Percentiles rank a stretch among this genome's conserved stretches.
Evolutionary conservation across 2,797 vertebrate species (phyloP).

Genomic region (Brotula barbata): DNA sequence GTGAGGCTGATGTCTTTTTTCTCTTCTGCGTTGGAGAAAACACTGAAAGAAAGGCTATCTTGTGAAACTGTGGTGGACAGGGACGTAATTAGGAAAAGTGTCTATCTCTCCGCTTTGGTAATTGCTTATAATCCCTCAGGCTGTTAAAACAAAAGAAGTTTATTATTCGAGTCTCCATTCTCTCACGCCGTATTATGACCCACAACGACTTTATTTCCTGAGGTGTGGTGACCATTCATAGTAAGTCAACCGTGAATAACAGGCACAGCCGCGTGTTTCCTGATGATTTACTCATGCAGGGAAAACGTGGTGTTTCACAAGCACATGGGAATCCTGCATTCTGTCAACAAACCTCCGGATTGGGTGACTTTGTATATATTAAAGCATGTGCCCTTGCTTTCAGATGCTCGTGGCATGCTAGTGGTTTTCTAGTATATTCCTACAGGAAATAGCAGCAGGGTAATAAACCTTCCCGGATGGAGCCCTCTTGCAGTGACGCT

Average conservation of each 20-base stretch:
- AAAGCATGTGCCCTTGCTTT: background rate
- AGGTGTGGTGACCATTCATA: constrained; percentile 50
- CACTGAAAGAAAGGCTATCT: constrained; percentile 63
- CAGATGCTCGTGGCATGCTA: background rate
- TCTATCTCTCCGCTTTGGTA: constrained; percentile 71
- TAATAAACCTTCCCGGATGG: no score
- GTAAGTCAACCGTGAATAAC: constrained; percentile 37
- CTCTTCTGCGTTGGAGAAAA: constrained; percentile 27
- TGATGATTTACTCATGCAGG: constrained; percentile 42
- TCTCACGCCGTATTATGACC: constrained; percentile 56
- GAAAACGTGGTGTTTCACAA: constrained; percentile 29
- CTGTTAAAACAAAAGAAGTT: constrained; percentile 70
- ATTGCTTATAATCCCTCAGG: constrained; percentile 72
- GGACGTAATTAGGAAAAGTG: constrained; percentile 69
- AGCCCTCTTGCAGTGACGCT: no score
- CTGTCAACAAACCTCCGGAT: constrained; percentile 1
- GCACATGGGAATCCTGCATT: background rate
- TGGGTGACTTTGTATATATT: constrained; percentile 8
- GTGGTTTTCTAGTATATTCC: constrained; percentile 2
- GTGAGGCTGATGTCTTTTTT: constrained; percentile 37
- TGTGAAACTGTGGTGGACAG: constrained; percentile 53
- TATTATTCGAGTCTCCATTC: constrained; percentile 70
- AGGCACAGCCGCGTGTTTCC: constrained; percentile 27
- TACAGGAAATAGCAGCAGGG: background rate
- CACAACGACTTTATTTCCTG: constrained; percentile 57